These are phyloP conservation scores for Platycnemis pennipes DNA, from an alignment of 2,888 invertebrate species.

Conservation along the genomic window DNA sequence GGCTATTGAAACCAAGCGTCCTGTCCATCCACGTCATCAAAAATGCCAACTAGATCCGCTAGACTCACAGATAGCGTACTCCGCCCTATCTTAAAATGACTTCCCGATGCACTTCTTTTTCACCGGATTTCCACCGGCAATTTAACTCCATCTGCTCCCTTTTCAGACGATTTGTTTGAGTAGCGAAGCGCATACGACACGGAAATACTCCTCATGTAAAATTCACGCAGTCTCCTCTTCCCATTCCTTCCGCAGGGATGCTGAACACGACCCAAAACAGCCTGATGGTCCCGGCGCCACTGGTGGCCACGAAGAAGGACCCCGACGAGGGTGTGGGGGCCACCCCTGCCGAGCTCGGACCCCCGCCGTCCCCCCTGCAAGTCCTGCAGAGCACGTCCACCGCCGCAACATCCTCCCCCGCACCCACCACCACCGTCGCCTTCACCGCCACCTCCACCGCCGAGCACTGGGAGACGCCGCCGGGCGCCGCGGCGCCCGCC, in stretches of 20 bases:
- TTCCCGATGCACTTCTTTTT: no score
- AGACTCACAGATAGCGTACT: no score
- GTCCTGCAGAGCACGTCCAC: conserved; percentile 16
- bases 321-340: background rate
- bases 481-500: background rate
- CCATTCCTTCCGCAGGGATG: background rate
- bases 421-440: background rate
- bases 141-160: no score
- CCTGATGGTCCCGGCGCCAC: conserved; percentile 46
- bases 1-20: no score
- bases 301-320: conserved; percentile 36
- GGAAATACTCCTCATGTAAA: no score
- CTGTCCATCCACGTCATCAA: no score
- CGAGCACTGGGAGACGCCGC: background rate
- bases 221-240: background rate
- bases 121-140: no score
- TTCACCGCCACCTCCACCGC: background rate
- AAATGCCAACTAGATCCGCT: no score
- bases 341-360: conserved; percentile 23
- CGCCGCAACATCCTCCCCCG: background rate
- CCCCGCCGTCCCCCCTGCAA: conserved; percentile 2
- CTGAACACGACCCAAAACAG: conserved; percentile 24
- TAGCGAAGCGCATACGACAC: no score
- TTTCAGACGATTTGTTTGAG: no score
- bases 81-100: no score